Evolutionary conservation across 2,888 invertebrate genomes (phyloP), one percentile per base, ranked within the genome.

Genomic region (Adelphocoris suturalis): DNA sequence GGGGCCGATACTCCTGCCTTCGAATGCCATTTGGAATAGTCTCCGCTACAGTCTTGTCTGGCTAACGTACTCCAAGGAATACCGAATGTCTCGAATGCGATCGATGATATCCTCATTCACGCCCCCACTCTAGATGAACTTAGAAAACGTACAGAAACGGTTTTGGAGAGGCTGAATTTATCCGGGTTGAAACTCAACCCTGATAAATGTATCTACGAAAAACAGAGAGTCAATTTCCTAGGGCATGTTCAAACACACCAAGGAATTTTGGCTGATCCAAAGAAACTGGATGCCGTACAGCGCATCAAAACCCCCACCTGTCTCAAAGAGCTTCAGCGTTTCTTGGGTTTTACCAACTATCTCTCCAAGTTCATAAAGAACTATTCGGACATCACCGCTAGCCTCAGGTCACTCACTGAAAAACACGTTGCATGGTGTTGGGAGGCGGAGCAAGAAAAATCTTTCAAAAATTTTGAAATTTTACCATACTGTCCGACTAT

Each of bases 401-500:
- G 11, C 11, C 23, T 84, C 3, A 28, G 84, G n/a, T n/a, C 23
- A 16, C 16, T 52, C 9, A 46, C 48, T 16, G 28, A 19, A 23
- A 84, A 84, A 57, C 0, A 80, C 11, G 5, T 11, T 14, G 0
- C 80, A 19, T 80, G 16, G n/a, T 11, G 1, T 28, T 80, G 80
- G 80, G 46, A 11, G 0, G 46, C 16, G 9, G 46, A 11, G 12
- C 80, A 80, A 47, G 80, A 80, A 12, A 37, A 37, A 48, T 0
- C 46, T 0, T 80, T 80, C 46, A 13, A 47, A 5, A 46, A 75
- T 16, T 76, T 87, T 19, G 87, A 87, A 52, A 87, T 87, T 47
- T 76, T 87, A 13, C 86, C 86, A 2, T 86, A 86, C 86, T 47
- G 57, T 28, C 89, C 89, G 0, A 61, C 57, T 16, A 57, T 89